Base-by-base conservation (phyloP, 35 echinoderm and acorn worm species). In the Holothuria glaberrima region DNA sequence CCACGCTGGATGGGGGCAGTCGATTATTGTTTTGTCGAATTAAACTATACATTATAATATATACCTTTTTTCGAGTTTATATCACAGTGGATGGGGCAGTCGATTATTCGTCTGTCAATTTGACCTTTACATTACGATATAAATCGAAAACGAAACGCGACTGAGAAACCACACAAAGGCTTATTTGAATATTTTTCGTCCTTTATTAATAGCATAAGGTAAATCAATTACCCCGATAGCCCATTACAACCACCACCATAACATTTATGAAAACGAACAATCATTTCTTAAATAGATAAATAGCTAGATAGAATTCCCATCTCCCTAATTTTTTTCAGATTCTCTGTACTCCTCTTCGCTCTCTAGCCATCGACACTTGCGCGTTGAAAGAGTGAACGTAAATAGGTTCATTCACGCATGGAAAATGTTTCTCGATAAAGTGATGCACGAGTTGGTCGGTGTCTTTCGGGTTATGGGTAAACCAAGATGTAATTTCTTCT, bases 41-140 rank as follows among this genome's bases (percentile, higher is more conserved):
- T n/a, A n/a, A n/a, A n/a, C n/a, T n/a, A n/a, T n/a, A n/a, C n/a
- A n/a, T n/a, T n/a, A n/a, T n/a, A 46, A 46, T 46, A 46, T 46
- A 46, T 10, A 46, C 4, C 44, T 46, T 46, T 46, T 10, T 46
- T 46, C 44, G 44, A 46, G 44, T 46, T 46, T 46, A 46, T 46
- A 10, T 5, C 4, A 10, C 10, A 1, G 63, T 66, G 63, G 63
- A 66, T 66, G 63, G 63, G 3, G 3, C 63, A 66, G 63, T 66
- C 63, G 63, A 66, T 66, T 12, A 66, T 66, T 66, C 63, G 63
- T 66, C 63, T 66, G 63, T 66, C 63, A 1, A 66, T 16, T 66
- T 66, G 63, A 66, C 0, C 63, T 6, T 16, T 14, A 25, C 1
- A 66, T 12, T 66, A 0, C 21, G 21, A 29, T 21, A 9, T 66